phyloP scores from a whole-genome alignment of 53 echinoderm and acorn worm genomes.

The Temnopleurus reevesii region DNA sequence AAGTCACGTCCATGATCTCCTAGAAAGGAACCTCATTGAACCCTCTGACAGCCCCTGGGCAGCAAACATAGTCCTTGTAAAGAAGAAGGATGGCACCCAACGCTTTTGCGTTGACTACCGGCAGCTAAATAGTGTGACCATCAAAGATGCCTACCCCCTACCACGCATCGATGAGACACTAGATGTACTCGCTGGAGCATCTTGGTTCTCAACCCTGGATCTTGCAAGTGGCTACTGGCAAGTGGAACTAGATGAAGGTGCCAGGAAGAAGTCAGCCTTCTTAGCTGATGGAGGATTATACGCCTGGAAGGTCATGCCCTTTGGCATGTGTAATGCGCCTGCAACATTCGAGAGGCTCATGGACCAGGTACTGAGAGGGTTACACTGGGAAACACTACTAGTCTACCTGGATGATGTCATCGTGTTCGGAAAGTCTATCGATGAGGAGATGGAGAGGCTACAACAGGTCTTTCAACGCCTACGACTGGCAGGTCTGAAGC shows the following conservation, averaged over 20 bases:
- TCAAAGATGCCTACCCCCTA: not conserved
- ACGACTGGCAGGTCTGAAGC: slow-evolving; percentile 52
- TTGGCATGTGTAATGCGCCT: slow-evolving; percentile 5
- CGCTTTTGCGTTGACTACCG: slow-evolving; percentile 58
- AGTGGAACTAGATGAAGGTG: slow-evolving; percentile 40
- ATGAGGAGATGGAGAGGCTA: slow-evolving; percentile 3
- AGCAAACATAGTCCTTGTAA: slow-evolving; percentile 34
- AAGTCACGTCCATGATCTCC: not conserved
- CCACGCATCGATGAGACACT: not conserved
- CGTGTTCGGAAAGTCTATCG: slow-evolving; percentile 6
- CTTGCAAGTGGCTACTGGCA: slow-evolving; percentile 64
- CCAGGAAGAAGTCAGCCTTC: slow-evolving; percentile 28
- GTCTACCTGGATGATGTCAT: slow-evolving; percentile 33
- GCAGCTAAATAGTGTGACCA: slow-evolving; percentile 37
- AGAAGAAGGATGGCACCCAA: slow-evolving; percentile 56
- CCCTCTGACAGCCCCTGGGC: slow-evolving; percentile 60
- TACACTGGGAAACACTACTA: slow-evolving; percentile 36
- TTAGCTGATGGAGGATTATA: not conserved
- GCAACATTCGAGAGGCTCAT: slow-evolving; percentile 36
- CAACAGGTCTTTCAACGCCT: slow-evolving; percentile 10
- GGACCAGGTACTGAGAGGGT: slow-evolving; percentile 15
- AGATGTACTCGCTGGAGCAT: slow-evolving; percentile 1
- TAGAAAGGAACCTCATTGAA: not conserved
- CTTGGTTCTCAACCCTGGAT: slow-evolving; percentile 50
- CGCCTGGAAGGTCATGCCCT: slow-evolving; percentile 31